phyloP scores from a whole-genome alignment of 2,797 vertebrate genomes.

The Arctocebus calabarensis region DNA sequence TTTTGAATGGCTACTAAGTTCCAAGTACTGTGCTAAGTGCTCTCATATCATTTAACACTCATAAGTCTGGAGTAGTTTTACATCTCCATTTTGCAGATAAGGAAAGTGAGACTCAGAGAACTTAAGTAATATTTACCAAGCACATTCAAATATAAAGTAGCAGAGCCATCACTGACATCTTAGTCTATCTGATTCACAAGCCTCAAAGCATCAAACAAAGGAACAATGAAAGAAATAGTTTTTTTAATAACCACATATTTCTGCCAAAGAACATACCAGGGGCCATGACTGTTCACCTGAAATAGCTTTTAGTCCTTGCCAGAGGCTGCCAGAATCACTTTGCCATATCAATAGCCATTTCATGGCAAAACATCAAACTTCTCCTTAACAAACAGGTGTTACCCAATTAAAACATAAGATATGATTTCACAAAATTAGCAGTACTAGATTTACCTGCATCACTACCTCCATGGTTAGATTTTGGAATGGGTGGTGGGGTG shows the following conservation, averaged over 20 bases:
- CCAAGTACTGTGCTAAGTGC: not conserved
- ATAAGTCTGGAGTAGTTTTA: not conserved
- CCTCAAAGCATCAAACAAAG: not conserved
- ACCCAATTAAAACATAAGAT: not conserved
- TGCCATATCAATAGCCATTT: not conserved
- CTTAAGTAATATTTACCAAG: not conserved
- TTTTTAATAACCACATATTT: not conserved
- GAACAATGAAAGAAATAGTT: not conserved
- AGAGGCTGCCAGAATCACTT: not conserved
- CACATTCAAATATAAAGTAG: not conserved
- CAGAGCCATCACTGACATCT: not conserved
- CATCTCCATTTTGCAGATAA: conserved; percentile 12
- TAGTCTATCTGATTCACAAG: not conserved
- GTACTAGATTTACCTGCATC: conserved; percentile 83
- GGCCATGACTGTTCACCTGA: not conserved
- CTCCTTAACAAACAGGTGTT: not conserved
- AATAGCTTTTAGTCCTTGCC: not conserved
- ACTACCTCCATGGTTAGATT: conserved; percentile 81
- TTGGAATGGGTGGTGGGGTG: conserved; percentile 88
- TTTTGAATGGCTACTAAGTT: not conserved
- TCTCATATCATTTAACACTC: not conserved
- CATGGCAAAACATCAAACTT: not conserved
- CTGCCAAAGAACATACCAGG: not conserved
- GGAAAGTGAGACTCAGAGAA: not conserved
- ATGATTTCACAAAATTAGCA: conserved; percentile 17